Percentiles rank a stretch among this genome's conserved stretches.
Evolutionary conservation across 2,888 invertebrate species (phyloP).

Genomic region (Lymantria monacha): DNA sequence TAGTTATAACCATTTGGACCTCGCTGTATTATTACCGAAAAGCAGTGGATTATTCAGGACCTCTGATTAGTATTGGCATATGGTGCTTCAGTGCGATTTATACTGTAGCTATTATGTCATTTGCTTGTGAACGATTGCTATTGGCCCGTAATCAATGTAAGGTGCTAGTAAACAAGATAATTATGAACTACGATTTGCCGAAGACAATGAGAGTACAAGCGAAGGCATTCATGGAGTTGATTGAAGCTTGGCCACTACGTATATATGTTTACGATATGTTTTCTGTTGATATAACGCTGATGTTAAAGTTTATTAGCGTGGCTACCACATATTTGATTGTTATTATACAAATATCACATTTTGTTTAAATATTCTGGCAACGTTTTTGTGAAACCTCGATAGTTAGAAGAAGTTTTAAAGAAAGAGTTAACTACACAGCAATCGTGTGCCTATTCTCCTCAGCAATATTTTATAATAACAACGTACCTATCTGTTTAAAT

Average conservation of each 20-base stretch:
- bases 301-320: slow-evolving; percentile 63
- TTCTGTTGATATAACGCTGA: slow-evolving; percentile 57
- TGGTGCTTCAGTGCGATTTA: slow-evolving; percentile 48
- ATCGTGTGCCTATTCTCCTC: no score
- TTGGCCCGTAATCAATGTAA: slow-evolving; percentile 46
- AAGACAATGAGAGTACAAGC: slow-evolving; percentile 53
- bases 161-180: slow-evolving; percentile 53
- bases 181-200: slow-evolving; percentile 60
- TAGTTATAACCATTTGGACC: slow-evolving; percentile 55
- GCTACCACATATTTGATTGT: slow-evolving; percentile 66
- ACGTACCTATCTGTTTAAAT: no score
- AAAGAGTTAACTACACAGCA: neutral
- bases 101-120: slow-evolving; percentile 45
- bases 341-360: slow-evolving; percentile 60
- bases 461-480: no score
- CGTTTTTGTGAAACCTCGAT: neutral
- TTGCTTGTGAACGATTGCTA: slow-evolving; percentile 49
- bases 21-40: slow-evolving; percentile 46
- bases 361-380: slow-evolving; percentile 31
- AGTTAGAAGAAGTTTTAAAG: neutral
- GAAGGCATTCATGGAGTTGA: slow-evolving; percentile 60
- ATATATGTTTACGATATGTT: slow-evolving; percentile 60
- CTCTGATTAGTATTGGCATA: slow-evolving; percentile 38
- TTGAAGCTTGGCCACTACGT: slow-evolving; percentile 56
- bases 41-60: slow-evolving; percentile 29